Conservation (phyloP, 2,797 vertebrate species). For the Cebuella pygmaea region DNA sequence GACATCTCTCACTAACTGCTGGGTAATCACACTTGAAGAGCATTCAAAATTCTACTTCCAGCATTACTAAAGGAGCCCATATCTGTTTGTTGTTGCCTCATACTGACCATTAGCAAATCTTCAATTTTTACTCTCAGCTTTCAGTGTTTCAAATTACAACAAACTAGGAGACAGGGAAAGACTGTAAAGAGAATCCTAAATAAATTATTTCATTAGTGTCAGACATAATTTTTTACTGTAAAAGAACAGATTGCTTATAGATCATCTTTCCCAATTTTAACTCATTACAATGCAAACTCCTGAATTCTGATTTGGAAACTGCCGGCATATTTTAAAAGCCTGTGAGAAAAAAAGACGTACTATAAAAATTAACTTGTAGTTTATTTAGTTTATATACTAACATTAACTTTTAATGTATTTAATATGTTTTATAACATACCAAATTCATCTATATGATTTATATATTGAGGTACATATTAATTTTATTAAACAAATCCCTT, state of each 20-base stretch:
- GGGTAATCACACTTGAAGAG: neutral
- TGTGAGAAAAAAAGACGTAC: neutral
- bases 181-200: neutral
- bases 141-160: neutral
- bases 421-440: neutral
- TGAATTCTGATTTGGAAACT: neutral
- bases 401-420: neutral
- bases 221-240: neutral
- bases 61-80: neutral
- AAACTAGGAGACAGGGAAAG: neutral
- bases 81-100: neutral
- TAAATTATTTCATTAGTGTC: neutral
- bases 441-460: neutral
- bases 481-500: neutral
- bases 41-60: neutral
- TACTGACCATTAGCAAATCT: neutral
- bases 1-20: neutral
- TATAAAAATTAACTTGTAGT: neutral
- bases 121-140: neutral
- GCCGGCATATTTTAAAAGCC: neutral
- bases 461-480: neutral
- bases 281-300: neutral
- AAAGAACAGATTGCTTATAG: neutral
- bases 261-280: neutral
- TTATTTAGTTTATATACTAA: neutral